phyloP scores from a whole-genome alignment of 1,140 invertebrate genomes.

The Sogatella furcifera region DNA sequence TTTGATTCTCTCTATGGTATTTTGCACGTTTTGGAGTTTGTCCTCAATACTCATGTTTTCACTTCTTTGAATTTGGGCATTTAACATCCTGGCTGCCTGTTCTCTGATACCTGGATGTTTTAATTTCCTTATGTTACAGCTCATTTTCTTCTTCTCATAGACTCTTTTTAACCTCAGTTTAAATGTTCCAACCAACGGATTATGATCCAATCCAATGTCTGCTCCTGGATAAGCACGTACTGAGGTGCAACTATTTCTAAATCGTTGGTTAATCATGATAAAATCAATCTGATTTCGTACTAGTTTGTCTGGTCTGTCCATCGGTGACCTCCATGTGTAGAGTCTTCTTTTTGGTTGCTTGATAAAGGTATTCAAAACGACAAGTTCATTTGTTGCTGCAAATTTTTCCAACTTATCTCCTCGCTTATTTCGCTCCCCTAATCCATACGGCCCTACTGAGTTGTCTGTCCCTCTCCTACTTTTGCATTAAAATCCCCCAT shows the following conservation, averaged over 20 bases:
- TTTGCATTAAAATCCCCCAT: slow-evolving; percentile 25
- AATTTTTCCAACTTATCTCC: slow-evolving; percentile 25
- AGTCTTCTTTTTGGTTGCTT: slow-evolving; percentile 14
- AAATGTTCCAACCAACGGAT: background rate
- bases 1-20: background rate
- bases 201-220: background rate
- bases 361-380: slow-evolving; percentile 23
- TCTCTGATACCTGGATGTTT: slow-evolving; percentile 4
- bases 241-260: slow-evolving; percentile 4
- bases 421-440: slow-evolving; percentile 26
- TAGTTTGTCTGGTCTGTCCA: background rate
- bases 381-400: slow-evolving; percentile 24
- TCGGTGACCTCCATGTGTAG: slow-evolving; percentile 27
- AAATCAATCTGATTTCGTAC: background rate
- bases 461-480: slow-evolving; percentile 16
- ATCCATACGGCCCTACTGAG: slow-evolving; percentile 18
- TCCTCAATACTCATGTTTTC: slow-evolving; percentile 1
- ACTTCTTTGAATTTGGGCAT: slow-evolving; percentile 10
- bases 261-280: background rate
- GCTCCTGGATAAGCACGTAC: background rate
- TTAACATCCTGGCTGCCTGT: background rate
- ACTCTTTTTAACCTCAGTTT: slow-evolving; percentile 12
- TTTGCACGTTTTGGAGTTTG: background rate
- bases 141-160: background rate
- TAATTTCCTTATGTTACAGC: background rate